These are phyloP conservation scores for Brachylomia viminalis DNA, from an alignment of 2,888 invertebrate genomes.

Conservation along the genomic window DNA sequence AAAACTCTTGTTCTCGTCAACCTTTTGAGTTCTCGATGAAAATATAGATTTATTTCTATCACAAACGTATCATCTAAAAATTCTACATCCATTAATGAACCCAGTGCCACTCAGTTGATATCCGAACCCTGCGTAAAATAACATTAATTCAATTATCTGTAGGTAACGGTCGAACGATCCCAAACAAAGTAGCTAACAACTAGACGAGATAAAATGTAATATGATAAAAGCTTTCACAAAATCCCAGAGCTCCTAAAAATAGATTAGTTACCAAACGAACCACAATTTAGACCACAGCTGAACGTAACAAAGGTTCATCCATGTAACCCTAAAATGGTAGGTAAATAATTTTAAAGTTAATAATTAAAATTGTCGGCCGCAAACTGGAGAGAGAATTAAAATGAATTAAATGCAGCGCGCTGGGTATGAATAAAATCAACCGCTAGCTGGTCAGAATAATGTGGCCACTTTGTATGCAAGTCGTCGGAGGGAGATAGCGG, in stretches of 20 bases:
- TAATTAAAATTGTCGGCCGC: slow-evolving; percentile 71
- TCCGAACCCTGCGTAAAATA: slow-evolving; percentile 7
- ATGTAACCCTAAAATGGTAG: slow-evolving; percentile 57
- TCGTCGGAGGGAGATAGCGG: slow-evolving; percentile 51
- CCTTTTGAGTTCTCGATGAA: neutral
- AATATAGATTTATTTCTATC: neutral
- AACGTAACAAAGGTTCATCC: slow-evolving; percentile 36
- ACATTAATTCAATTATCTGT: slow-evolving; percentile 16
- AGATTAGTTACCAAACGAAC: slow-evolving; percentile 42
- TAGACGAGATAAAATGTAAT: slow-evolving; percentile 44
- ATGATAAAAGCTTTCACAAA: slow-evolving; percentile 32
- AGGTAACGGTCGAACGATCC: slow-evolving; percentile 31
- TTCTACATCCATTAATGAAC: neutral
- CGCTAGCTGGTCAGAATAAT: slow-evolving; percentile 57
- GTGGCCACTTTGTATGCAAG: slow-evolving; percentile 70
- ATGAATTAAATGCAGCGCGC: slow-evolving; percentile 69
- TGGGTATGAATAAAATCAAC: slow-evolving; percentile 66
- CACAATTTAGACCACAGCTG: slow-evolving; percentile 25
- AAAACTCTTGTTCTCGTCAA: neutral
- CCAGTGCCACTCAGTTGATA: neutral
- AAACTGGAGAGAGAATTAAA: slow-evolving; percentile 66
- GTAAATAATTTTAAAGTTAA: slow-evolving; percentile 65
- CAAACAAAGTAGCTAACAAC: slow-evolving; percentile 25
- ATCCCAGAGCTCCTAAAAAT: slow-evolving; percentile 35
- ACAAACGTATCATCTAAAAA: neutral